phyloP scores from a whole-genome alignment of 2,113 vertebrate species.

The Neodon shergylaensis region DNA sequence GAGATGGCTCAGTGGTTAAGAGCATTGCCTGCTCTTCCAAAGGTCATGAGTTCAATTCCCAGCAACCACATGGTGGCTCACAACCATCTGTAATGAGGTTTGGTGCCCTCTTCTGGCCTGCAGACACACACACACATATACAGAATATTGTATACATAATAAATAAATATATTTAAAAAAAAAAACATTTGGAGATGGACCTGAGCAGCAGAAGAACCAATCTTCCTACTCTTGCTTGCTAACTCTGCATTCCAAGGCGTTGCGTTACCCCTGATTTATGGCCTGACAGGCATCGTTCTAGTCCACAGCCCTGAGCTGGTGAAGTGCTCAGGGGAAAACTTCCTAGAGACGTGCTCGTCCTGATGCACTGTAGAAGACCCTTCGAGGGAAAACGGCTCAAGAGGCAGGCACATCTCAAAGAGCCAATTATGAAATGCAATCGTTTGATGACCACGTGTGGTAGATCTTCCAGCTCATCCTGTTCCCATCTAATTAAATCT shows the following conservation, averaged over 20 bases:
- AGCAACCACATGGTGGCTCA: no score
- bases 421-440: conserved; percentile 74
- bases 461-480: conserved; percentile 71
- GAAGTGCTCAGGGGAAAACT: conserved; percentile 83
- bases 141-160: no score
- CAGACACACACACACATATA: no score
- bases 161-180: no score
- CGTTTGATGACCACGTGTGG: not conserved
- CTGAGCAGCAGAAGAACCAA: conserved; percentile 74
- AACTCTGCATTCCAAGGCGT: conserved; percentile 81
- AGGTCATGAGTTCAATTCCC: no score
- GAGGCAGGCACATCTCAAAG: conserved; percentile 31
- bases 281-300: conserved; percentile 85
- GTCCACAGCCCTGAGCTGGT: conserved; percentile 87
- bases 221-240: conserved; percentile 77
- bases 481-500: conserved; percentile 82
- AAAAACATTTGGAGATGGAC: conserved; percentile 81
- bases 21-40: no score
- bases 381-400: conserved; percentile 60
- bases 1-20: no score
- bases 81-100: no score
- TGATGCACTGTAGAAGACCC: conserved; percentile 74
- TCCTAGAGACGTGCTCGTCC: conserved; percentile 80
- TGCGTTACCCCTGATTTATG: conserved; percentile 91
- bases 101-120: no score